Percentiles rank a stretch among this genome's conserved stretches.
Conservation (phyloP, 2,888 invertebrate genomes). For the Idaea straminata region DNA sequence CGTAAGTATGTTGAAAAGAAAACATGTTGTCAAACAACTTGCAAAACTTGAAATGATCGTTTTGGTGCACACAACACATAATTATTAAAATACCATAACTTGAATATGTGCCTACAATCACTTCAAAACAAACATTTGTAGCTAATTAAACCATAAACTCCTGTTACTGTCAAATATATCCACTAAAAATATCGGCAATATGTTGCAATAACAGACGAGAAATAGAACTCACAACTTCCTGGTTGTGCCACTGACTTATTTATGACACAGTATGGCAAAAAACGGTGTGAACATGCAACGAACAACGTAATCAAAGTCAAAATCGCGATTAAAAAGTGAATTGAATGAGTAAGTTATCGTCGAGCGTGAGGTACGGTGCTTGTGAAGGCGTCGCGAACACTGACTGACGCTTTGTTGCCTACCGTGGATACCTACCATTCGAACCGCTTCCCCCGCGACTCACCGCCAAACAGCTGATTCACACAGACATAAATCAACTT, state of each 20-base stretch:
- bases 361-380: constrained; percentile 36
- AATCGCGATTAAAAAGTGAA: constrained; percentile 46
- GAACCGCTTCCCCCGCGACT: constrained; percentile 48
- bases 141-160: not conserved
- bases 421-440: constrained; percentile 35
- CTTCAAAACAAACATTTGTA: not conserved
- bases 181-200: constrained; percentile 10
- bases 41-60: no score
- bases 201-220: constrained; percentile 11
- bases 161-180: constrained; percentile 20
- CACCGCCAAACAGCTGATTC: constrained; percentile 69
- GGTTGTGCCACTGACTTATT: constrained; percentile 15
- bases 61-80: no score
- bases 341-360: constrained; percentile 24
- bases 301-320: constrained; percentile 31
- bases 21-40: no score
- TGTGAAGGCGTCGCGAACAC: constrained; percentile 55
- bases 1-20: no score
- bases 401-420: constrained; percentile 47
- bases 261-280: constrained; percentile 2
- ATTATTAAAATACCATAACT: not conserved
- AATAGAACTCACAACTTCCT: constrained; percentile 14
- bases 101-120: not conserved
- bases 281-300: constrained; percentile 9
- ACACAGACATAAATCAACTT: constrained; percentile 31